Evolutionary conservation across 53 echinoderm and acorn worm genomes (phyloP).

Genomic region (Glandiceps talaboti): DNA sequence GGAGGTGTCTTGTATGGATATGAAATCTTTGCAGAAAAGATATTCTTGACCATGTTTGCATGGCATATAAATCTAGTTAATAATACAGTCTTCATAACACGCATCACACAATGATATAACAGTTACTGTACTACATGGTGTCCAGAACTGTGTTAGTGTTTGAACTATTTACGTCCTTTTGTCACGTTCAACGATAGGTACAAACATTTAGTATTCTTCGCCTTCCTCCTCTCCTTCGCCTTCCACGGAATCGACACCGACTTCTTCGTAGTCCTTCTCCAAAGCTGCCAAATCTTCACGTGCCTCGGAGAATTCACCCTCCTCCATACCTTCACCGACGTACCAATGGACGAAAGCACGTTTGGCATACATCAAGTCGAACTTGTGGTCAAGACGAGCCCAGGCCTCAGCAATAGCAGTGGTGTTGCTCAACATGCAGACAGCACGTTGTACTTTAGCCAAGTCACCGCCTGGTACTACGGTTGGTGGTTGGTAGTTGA

Average conservation of each 20-base stretch:
- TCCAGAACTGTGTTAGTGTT: too few species aligned
- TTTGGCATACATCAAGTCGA: background rate
- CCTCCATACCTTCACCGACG: background rate
- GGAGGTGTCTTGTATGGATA: too few species aligned
- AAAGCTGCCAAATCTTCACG: background rate
- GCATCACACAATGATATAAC: too few species aligned
- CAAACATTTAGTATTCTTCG: background rate
- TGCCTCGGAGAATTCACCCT: background rate
- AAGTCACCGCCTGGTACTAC: background rate
- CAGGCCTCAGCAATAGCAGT: slow-evolving; percentile 11
- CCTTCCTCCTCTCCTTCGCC: background rate
- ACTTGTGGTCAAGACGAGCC: slow-evolving; percentile 7
- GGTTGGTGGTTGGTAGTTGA: background rate
- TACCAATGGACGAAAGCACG: background rate
- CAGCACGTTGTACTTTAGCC: background rate
- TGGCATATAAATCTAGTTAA: too few species aligned
- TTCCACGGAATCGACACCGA: background rate
- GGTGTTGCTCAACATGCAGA: slow-evolving; percentile 32
- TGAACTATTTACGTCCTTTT: too few species aligned
- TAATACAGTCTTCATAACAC: too few species aligned
- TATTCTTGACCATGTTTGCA: too few species aligned
- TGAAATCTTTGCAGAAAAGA: too few species aligned
- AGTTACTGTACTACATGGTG: too few species aligned
- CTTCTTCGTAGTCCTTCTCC: background rate
- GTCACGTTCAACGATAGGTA: too few species aligned